phyloP scores from a whole-genome alignment of 2,888 invertebrate species.

The Geophilus truncorum region DNA sequence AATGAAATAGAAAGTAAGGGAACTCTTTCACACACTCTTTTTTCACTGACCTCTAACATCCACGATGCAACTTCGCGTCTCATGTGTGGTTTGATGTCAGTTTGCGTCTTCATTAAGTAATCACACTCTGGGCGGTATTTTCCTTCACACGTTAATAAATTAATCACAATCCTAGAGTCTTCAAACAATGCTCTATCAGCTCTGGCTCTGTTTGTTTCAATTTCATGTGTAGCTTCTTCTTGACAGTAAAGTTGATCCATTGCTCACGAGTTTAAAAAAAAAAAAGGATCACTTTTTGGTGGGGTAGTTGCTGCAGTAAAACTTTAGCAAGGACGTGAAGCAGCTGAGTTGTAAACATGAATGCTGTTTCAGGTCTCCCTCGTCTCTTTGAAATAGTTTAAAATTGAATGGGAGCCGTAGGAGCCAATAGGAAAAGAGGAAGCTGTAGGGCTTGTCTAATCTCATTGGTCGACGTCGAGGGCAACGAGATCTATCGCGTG shows the following conservation, averaged over 20 bases:
- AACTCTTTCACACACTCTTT: neutral
- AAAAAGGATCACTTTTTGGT: neutral
- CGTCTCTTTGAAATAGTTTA: neutral
- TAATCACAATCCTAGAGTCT: constrained; percentile 70
- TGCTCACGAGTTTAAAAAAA: neutral
- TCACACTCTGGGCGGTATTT: constrained; percentile 68
- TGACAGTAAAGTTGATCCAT: neutral
- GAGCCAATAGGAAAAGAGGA: neutral
- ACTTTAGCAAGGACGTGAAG: neutral
- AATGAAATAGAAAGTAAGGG: constrained; percentile 42
- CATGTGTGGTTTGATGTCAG: constrained; percentile 84
- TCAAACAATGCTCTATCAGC: constrained; percentile 68
- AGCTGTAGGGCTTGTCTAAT: neutral
- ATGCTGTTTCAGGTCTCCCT: neutral
- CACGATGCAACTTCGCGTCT: constrained; percentile 87
- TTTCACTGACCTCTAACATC: constrained; percentile 89
- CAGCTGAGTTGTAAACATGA: neutral
- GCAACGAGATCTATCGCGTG: too few relatives aligned
- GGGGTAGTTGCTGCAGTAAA: neutral
- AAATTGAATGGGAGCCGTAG: neutral
- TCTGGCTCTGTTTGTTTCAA: neutral
- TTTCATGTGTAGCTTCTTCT: neutral
- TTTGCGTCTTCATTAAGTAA: constrained; percentile 79
- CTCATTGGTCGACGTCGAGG: neutral
- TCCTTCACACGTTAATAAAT: constrained; percentile 79